Base-by-base conservation (phyloP, 2,797 vertebrate species). In the Sardinella longiceps region DNA sequence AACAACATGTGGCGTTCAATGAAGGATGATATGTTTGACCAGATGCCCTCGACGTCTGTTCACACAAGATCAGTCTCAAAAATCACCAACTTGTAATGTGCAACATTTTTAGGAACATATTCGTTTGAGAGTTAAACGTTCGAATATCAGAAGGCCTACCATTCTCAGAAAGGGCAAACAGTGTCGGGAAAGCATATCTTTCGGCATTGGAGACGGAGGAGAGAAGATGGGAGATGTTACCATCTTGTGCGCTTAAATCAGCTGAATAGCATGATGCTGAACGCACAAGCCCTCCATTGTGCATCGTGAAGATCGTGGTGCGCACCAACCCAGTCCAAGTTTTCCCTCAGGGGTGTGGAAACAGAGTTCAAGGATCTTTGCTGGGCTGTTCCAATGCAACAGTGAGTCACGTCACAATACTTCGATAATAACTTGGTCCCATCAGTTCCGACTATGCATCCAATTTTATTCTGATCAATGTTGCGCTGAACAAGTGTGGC, bases 11-110 rank as follows among this genome's bases (percentile, higher is more conserved):
- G 95, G 45, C 82, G 87, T 90, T 94, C 87, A 84, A 95, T 93
- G 85, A 94, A 96, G n/a, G 91, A 87, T 0, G 95, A 94, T 53
- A 97, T 93, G 56, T 91, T 88, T 28, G 60, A 91, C 96, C 96
- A 97, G 88, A 97, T 95, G 53, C 83, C 70, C 77, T 89, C 88
- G 43, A 97, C 89, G 86, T 97, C 95, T 97, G 90, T 87, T 3
- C 20, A 80, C 12, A 53, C 28, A 60, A 46, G 28, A 5, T 10
- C 2, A 25, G 0, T 56, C 3, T 51, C 70, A 30, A 28, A 46
- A 28, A 23, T 30, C 39, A 58, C n/a, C n/a, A n/a, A n/a, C n/a
- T n/a, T 4, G 20, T 10, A 66, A 66, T 58, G 20, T n/a, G n/a
- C n/a, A n/a, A n/a, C n/a, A n/a, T n/a, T n/a, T n/a, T n/a, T n/a